Percentiles rank a stretch among this genome's conserved stretches.
Conservation (phyloP, 2,888 invertebrate species). For the Cerastis leucographa region DNA sequence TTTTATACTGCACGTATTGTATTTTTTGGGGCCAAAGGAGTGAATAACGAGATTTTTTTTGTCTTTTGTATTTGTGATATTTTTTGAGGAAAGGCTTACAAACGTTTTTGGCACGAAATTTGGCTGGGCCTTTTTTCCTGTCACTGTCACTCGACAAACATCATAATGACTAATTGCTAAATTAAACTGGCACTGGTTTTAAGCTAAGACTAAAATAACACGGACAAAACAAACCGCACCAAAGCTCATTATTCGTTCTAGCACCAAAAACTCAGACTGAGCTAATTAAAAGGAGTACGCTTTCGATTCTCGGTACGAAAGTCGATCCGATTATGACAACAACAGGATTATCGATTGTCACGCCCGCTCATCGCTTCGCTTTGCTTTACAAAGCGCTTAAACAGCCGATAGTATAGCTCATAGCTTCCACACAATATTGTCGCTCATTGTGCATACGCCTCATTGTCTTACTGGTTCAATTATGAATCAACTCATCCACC, state of each 20-base stretch:
- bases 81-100: neutral
- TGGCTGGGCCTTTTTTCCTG: neutral
- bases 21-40: constrained; percentile 43
- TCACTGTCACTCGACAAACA: too few relatives aligned
- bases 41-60: constrained; percentile 42
- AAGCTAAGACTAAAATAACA: neutral
- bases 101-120: neutral
- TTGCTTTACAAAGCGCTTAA: constrained; percentile 63
- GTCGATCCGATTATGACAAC: constrained; percentile 41
- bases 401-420: constrained; percentile 67
- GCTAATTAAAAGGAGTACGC: constrained; percentile 41
- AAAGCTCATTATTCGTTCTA: constrained; percentile 2
- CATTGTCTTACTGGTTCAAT: constrained; percentile 75
- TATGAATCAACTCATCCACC: constrained; percentile 65
- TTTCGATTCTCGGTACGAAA: constrained; percentile 17
- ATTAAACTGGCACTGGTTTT: neutral
- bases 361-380: constrained; percentile 39
- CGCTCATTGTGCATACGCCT: constrained; percentile 75
- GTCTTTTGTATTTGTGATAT: constrained; percentile 7
- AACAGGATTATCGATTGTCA: constrained; percentile 52
- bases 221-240: neutral
- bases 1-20: constrained; percentile 52
- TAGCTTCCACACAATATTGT: constrained; percentile 79
- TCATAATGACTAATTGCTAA: neutral
- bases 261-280: neutral